Conservation (phyloP, 2,888 invertebrate genomes). For the Sinodicranocentrus sp. region DNA sequence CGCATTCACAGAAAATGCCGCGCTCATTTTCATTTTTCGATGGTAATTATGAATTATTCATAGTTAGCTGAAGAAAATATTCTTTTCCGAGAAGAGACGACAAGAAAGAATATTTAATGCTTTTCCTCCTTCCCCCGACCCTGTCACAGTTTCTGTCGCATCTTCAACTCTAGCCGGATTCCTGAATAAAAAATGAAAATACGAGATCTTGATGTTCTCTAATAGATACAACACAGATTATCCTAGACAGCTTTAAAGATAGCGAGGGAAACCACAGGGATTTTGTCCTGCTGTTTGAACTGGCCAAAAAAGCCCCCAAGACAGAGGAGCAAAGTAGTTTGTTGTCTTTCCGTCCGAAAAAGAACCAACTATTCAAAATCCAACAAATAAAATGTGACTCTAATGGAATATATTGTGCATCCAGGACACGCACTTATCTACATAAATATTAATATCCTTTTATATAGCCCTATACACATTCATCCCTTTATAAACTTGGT, state of each 20-base stretch:
- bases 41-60: slow-evolving; percentile 62
- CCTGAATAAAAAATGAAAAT: too few relatives aligned
- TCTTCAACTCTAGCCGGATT: neutral
- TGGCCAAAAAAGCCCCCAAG: slow-evolving; percentile 13
- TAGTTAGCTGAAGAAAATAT: slow-evolving; percentile 18
- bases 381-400: too few relatives aligned
- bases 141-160: neutral
- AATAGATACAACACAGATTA: too few relatives aligned
- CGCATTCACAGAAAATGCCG: slow-evolving; percentile 30
- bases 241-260: slow-evolving; percentile 11
- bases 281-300: slow-evolving; percentile 26
- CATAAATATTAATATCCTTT: slow-evolving; percentile 44
- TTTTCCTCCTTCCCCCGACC: slow-evolving; percentile 14
- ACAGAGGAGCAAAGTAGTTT: slow-evolving; percentile 10
- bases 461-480: neutral
- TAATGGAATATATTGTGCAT: too few relatives aligned
- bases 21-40: slow-evolving; percentile 49
- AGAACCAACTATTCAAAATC: slow-evolving; percentile 32
- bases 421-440: neutral
- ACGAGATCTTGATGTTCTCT: too few relatives aligned
- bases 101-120: slow-evolving; percentile 10
- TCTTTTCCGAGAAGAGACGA: slow-evolving; percentile 10
- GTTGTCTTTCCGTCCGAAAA: slow-evolving; percentile 7
- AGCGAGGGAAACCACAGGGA: slow-evolving; percentile 34
- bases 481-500: neutral